Base-by-base conservation (phyloP, 1,140 invertebrate species). In the Orussus abietinus region DNA sequence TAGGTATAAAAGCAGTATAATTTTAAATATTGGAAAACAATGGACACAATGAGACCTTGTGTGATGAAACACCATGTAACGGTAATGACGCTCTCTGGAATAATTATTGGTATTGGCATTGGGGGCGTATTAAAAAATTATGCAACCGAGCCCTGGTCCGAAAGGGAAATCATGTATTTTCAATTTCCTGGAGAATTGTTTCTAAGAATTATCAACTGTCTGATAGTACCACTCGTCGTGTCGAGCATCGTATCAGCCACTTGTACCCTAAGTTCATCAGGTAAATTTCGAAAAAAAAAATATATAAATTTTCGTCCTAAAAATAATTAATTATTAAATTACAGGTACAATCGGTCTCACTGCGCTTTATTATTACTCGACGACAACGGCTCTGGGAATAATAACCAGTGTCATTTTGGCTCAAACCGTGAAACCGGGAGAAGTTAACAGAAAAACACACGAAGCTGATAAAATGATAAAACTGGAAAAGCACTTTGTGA, bases 341-440 rank as follows among this genome's bases (percentile, higher is more conserved):
- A 30, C 31, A 55, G 59, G 60, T 21, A 45, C 36, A n/a, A 82
- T 83, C 47, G 71, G 75, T 19, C 46, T 66, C 3, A 59, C 79
- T 21, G 80, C 83, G 11, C 59, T 85, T 4, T 66, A 74, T 7
- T 86, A 85, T 57, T 86, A 87, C 55, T 62, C 81, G 45, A 66
- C 69, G 3, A 86, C 85, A 6, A 86, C 84, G 2, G 55, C 81
- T 3, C 62, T 77, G 37, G 80, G 82, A 15, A 80, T 82, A 20
- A 64, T 74, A 42, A 59, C 82, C 25, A 77, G 81, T 31, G 77
- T 85, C 25, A 69, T 80, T 21, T 64, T 86, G 7, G 78, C 78
- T 10, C 56, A 78, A 7, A 69, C 71, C 17, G 80, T 86, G 47
- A 75, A 76, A 46, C 83, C 83, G 13, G 83, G 83, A 1, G 36